Evolutionary conservation across 1,140 invertebrate genomes (phyloP).

Genomic region (Neodiprion virginianus): DNA sequence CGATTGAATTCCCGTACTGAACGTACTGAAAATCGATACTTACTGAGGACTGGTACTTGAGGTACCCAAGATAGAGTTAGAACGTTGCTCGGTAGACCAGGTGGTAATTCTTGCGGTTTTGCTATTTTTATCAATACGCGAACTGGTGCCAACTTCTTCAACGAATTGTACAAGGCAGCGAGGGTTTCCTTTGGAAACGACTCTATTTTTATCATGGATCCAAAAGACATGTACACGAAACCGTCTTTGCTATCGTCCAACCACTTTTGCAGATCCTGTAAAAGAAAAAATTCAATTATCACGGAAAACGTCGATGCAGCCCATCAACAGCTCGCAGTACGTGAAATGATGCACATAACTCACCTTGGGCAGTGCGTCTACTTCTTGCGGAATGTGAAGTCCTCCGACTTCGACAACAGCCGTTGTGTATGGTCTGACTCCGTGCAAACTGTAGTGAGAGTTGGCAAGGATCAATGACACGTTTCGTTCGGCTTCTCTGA

Average conservation of each 20-base stretch:
- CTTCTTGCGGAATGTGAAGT: conserved; percentile 42
- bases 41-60: conserved; percentile 45
- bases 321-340: no score
- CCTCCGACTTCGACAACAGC: conserved; percentile 63
- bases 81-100: conserved; percentile 32
- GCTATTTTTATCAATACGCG: conserved; percentile 43
- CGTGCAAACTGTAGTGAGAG: conserved; percentile 57
- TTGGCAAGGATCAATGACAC: conserved; percentile 69
- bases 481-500: conserved; percentile 65
- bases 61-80: conserved; percentile 35
- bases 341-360: no score
- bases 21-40: background rate
- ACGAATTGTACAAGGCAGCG: conserved; percentile 66
- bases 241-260: conserved; percentile 73
- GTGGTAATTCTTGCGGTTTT: conserved; percentile 33
- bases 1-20: conserved; percentile 24
- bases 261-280: conserved; percentile 71
- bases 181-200: conserved; percentile 66
- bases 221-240: conserved; percentile 76
- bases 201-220: conserved; percentile 70
- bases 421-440: conserved; percentile 51
- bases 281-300: background rate
- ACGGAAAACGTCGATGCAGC: background rate
- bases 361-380: background rate
- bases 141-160: conserved; percentile 57